phyloP scores from a whole-genome alignment of 1,140 invertebrate species.

The Diachasmimorpha longicaudata region DNA sequence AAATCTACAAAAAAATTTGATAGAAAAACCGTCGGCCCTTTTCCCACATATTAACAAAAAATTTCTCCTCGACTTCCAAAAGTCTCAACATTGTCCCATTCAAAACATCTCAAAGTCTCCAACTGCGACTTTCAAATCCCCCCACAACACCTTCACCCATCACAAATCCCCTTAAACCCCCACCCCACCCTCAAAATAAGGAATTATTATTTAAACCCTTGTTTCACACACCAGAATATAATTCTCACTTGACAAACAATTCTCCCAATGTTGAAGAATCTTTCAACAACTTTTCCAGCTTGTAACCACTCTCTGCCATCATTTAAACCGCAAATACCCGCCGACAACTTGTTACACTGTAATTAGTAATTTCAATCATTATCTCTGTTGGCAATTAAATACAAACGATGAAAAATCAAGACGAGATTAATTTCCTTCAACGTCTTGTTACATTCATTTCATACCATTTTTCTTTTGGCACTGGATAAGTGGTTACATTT shows the following conservation, averaged over 20 bases:
- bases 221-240: neutral
- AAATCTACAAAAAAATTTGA: too few relatives aligned
- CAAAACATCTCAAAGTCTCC: too few relatives aligned
- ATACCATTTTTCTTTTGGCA: neutral
- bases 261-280: neutral
- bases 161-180: too few relatives aligned
- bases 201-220: too few relatives aligned
- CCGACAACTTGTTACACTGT: neutral
- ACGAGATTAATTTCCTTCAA: neutral
- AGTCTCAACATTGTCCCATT: too few relatives aligned
- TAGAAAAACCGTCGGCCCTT: too few relatives aligned
- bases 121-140: too few relatives aligned
- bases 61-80: too few relatives aligned
- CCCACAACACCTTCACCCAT: too few relatives aligned
- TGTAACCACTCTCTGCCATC: neutral
- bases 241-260: neutral
- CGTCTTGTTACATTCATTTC: neutral
- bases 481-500: neutral
- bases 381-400: neutral
- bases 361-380: neutral
- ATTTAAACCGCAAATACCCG: neutral
- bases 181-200: too few relatives aligned
- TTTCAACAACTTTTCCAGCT: constrained; percentile 1
- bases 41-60: too few relatives aligned
- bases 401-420: constrained; percentile 1